Evolutionary conservation across 2,113 vertebrate genomes (phyloP).

Genomic region (Mustela nigripes): DNA sequence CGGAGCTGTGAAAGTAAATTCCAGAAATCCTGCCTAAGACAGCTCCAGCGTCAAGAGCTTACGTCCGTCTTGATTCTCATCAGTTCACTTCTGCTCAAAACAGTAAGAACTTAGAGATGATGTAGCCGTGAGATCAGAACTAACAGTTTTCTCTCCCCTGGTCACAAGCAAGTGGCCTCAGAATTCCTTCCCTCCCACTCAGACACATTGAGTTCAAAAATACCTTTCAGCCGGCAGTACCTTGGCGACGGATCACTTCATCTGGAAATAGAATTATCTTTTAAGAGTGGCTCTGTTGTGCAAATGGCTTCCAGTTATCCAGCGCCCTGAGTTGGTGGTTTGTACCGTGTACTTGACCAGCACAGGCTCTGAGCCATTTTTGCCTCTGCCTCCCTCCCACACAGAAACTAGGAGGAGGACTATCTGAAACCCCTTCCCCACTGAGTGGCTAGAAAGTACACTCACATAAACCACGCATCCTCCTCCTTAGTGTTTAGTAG

Average conservation of each 20-base stretch:
- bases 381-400: neutral
- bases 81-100: neutral
- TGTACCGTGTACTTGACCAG: neutral
- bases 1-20: neutral
- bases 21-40: neutral
- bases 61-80: neutral
- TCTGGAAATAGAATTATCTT: neutral
- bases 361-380: neutral
- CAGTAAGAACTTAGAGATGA: neutral
- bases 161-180: neutral
- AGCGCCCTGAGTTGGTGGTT: neutral
- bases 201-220: constrained; percentile 11
- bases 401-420: neutral
- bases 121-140: neutral
- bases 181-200: neutral
- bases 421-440: neutral
- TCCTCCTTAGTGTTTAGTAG: neutral
- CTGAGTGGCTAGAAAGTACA: neutral
- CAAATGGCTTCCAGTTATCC: neutral
- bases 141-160: neutral
- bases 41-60: constrained; percentile 10
- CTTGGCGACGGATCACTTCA: neutral
- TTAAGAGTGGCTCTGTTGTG: neutral
- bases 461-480: neutral
- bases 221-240: neutral